phyloP scores from a whole-genome alignment of 2,113 vertebrate genomes.

The Halcyon malimbica region DNA sequence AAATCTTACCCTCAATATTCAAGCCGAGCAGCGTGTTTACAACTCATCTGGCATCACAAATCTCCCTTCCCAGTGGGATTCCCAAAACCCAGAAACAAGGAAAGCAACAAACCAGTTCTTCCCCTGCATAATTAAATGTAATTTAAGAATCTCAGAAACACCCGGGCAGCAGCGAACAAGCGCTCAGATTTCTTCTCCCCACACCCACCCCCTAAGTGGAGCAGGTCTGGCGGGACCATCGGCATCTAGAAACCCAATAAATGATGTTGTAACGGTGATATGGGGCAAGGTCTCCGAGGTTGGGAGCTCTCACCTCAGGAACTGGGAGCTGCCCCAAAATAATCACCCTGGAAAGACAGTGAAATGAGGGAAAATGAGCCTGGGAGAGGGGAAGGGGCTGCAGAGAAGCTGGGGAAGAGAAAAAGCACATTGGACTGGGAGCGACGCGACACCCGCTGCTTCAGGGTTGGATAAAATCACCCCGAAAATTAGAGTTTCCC shows the following conservation, averaged over 20 bases:
- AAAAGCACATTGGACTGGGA: fast-evolving
- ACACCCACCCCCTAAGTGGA: fast-evolving
- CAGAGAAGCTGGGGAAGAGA: neutral
- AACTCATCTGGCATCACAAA: neutral
- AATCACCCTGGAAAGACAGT: neutral
- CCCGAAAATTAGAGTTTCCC: neutral
- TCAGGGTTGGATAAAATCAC: neutral
- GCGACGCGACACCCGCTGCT: neutral
- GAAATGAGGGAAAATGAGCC: neutral
- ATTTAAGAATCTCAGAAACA: neutral
- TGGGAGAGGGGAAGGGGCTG: neutral
- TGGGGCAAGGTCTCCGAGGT: fast-evolving
- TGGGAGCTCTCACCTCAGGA: neutral
- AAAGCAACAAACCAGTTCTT: conserved; percentile 31
- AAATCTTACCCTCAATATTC: neutral
- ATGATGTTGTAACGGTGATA: neutral
- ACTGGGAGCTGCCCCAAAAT: neutral
- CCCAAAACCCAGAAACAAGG: neutral
- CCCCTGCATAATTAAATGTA: neutral
- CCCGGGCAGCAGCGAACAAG: neutral
- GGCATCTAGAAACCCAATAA: neutral
- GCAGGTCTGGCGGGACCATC: fast-evolving
- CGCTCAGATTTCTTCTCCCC: neutral
- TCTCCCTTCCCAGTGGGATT: neutral
- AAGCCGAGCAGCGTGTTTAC: neutral